Evolutionary conservation across 2,888 invertebrate species (phyloP).

Genomic region (Dicyrtoma fusca): DNA sequence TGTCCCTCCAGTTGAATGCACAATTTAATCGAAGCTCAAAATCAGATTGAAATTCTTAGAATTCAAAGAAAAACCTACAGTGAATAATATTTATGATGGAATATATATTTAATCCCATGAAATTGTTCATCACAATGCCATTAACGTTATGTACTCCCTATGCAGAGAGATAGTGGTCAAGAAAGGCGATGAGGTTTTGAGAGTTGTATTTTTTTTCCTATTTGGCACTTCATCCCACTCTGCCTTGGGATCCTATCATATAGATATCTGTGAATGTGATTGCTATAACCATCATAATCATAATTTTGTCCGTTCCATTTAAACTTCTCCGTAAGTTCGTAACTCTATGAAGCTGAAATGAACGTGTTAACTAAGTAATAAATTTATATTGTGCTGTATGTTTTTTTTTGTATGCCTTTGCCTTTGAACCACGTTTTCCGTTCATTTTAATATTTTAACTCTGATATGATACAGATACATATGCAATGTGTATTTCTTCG

Average conservation of each 20-base stretch:
- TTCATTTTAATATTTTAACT: slow-evolving; percentile 3
- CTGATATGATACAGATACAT: not conserved
- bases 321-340: not conserved
- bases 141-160: too few relatives aligned
- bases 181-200: too few relatives aligned
- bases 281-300: too few relatives aligned
- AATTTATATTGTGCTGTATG: not conserved
- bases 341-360: not conserved
- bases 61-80: slow-evolving; percentile 12
- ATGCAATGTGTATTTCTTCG: not conserved
- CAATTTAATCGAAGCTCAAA: slow-evolving; percentile 12
- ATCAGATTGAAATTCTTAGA: slow-evolving; percentile 11
- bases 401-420: too few relatives aligned
- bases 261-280: too few relatives aligned
- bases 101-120: slow-evolving; percentile 7
- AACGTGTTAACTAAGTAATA: slow-evolving; percentile 20
- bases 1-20: too few relatives aligned
- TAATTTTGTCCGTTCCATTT: not conserved
- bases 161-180: too few relatives aligned
- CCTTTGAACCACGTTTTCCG: not conserved
- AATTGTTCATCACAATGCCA: not conserved
- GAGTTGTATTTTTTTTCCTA: too few relatives aligned
- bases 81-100: too few relatives aligned
- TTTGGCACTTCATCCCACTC: not conserved
- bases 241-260: too few relatives aligned